phyloP scores from a whole-genome alignment of 2,888 invertebrate genomes.

The Dolomedes plantarius region DNA sequence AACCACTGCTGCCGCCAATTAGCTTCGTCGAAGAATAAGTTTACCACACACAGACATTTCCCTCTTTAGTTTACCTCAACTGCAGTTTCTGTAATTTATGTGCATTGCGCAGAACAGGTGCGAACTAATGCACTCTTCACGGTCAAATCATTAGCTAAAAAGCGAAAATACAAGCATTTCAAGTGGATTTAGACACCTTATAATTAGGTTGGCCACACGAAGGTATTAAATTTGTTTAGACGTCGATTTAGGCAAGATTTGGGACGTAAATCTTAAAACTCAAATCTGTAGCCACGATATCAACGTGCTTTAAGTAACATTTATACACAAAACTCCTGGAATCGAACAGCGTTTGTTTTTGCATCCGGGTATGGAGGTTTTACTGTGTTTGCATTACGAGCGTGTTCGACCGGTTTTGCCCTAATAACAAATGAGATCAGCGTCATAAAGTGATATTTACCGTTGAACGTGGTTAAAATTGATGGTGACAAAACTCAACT shows the following conservation, averaged over 20 bases:
- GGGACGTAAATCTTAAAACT: not conserved
- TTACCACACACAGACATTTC: too few relatives aligned
- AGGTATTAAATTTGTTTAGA: not conserved
- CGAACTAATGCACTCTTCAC: slow-evolving; percentile 21
- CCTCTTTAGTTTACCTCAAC: not conserved
- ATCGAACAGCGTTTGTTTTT: not conserved
- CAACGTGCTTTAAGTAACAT: not conserved
- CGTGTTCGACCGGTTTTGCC: too few relatives aligned
- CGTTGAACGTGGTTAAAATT: too few relatives aligned
- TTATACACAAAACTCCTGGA: slow-evolving; percentile 3
- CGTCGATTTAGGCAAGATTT: not conserved
- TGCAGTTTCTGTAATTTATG: not conserved
- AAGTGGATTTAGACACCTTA: slow-evolving; percentile 38
- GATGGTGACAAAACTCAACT: too few relatives aligned
- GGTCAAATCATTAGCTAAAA: slow-evolving; percentile 21
- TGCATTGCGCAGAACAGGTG: slow-evolving; percentile 8
- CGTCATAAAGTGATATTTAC: too few relatives aligned
- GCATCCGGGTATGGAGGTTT: not conserved
- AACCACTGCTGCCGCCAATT: too few relatives aligned
- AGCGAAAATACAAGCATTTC: slow-evolving; percentile 20
- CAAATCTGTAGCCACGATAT: not conserved
- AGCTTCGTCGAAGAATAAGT: too few relatives aligned
- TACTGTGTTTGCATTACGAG: slow-evolving; percentile 20
- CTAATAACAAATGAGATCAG: not conserved
- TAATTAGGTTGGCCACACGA: slow-evolving; percentile 3